Conservation (phyloP, 1,140 invertebrate species). For the Thrips palmi region DNA sequence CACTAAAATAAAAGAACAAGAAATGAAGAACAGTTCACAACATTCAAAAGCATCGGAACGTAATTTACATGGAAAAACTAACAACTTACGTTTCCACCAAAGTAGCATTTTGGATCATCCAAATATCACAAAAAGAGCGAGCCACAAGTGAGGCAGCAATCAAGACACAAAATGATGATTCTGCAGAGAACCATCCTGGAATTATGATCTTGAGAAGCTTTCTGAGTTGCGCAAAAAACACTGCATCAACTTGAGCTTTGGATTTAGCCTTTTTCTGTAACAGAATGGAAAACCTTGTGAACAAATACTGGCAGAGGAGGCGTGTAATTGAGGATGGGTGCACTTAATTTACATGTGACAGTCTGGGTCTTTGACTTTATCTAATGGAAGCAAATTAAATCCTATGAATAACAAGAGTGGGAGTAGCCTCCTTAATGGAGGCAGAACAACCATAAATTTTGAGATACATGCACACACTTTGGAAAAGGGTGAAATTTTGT, state of each 20-base stretch:
- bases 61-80: constrained; percentile 6
- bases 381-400: not conserved
- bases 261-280: constrained; percentile 22
- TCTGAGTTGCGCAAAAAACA: constrained; percentile 62
- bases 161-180: constrained; percentile 59
- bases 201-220: constrained; percentile 66
- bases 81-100: constrained; percentile 68
- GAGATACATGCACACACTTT: not conserved
- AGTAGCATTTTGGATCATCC: constrained; percentile 89
- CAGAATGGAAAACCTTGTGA: constrained; percentile 5
- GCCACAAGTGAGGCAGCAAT: constrained; percentile 67
- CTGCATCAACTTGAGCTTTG: constrained; percentile 70
- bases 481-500: constrained; percentile 1
- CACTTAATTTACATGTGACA: not conserved
- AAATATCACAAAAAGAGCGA: constrained; percentile 87
- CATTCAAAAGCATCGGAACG: constrained; percentile 1
- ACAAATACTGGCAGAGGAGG: too few relatives aligned
- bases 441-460: constrained; percentile 2
- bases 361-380: not conserved
- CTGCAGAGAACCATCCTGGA: constrained; percentile 51
- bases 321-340: not conserved
- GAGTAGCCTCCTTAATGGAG: constrained; percentile 6
- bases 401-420: not conserved
- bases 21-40: not conserved
- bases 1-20: constrained; percentile 39